phyloP scores from a whole-genome alignment of 2,888 invertebrate species.

The Chaitophorus viminalis region DNA sequence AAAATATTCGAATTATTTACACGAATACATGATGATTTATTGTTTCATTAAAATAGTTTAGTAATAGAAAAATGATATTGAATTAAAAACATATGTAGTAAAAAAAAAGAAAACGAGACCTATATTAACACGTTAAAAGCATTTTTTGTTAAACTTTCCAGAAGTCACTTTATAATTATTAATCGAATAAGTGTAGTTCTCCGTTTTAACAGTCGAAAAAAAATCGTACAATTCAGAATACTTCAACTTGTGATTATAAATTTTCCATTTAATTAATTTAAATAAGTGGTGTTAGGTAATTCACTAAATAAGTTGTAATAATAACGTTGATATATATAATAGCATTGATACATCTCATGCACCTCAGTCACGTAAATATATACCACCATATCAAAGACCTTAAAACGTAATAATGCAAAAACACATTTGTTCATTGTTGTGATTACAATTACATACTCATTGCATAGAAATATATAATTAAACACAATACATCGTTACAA shows the following conservation, averaged over 20 bases:
- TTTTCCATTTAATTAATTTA: conserved; percentile 29
- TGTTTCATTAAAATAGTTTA: too few relatives aligned
- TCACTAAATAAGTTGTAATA: conserved; percentile 19
- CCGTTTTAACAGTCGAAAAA: background rate
- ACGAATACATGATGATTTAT: too few relatives aligned
- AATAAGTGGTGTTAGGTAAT: conserved; percentile 37
- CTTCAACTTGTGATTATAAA: background rate
- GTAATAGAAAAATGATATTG: too few relatives aligned
- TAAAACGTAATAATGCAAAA: background rate
- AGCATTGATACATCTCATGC: background rate
- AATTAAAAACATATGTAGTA: background rate
- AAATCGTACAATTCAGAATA: background rate
- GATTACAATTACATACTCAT: background rate
- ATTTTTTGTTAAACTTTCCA: background rate
- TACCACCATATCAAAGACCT: background rate
- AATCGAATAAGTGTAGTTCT: conserved; percentile 13
- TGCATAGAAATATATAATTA: too few relatives aligned
- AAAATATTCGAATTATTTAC: too few relatives aligned
- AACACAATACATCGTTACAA: too few relatives aligned
- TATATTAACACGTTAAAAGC: background rate
- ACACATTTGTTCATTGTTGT: background rate
- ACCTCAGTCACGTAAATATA: background rate
- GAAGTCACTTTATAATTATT: background rate
- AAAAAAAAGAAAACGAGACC: background rate
- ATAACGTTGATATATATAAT: background rate